Evolutionary conservation across 2,113 vertebrate genomes (phyloP).

Genomic region (Poecile atricapillus): DNA sequence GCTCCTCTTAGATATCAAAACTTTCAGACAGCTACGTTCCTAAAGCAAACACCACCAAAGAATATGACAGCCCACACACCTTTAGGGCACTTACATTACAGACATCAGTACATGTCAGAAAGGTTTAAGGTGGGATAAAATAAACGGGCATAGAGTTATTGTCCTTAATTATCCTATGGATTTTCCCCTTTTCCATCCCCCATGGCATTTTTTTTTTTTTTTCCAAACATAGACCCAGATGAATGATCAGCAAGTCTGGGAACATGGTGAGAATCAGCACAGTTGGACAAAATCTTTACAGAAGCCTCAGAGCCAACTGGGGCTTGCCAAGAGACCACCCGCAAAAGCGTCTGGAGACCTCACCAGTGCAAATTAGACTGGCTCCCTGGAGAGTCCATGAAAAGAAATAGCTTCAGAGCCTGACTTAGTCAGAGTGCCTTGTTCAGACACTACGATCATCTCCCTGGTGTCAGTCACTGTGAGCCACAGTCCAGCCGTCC

Average conservation of each 20-base stretch:
- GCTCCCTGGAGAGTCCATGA: background rate
- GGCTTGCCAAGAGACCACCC: conserved; percentile 18
- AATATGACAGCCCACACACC: conserved; percentile 76
- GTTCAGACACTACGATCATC: background rate
- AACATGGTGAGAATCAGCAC: background rate
- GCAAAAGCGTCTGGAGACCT: background rate
- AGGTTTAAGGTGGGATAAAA: conserved; percentile 75
- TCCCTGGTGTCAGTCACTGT: background rate
- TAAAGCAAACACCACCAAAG: conserved; percentile 72
- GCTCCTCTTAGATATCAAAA: conserved; percentile 63
- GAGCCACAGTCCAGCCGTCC: background rate
- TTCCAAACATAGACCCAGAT: background rate
- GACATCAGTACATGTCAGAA: conserved; percentile 72
- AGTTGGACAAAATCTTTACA: background rate
- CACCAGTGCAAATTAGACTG: background rate
- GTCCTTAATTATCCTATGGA: conserved; percentile 41
- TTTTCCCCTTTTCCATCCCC: conserved; percentile 43
- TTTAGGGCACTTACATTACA: conserved; percentile 71
- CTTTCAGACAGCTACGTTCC: conserved; percentile 75
- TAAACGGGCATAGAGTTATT: conserved; percentile 60
- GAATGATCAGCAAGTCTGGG: background rate
- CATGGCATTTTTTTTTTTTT: background rate
- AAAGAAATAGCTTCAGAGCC: background rate
- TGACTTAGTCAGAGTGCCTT: background rate
- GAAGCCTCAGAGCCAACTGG: background rate